Base-by-base conservation (phyloP, 1,140 invertebrate species). In the Lordiphosa stackelbergi region DNA sequence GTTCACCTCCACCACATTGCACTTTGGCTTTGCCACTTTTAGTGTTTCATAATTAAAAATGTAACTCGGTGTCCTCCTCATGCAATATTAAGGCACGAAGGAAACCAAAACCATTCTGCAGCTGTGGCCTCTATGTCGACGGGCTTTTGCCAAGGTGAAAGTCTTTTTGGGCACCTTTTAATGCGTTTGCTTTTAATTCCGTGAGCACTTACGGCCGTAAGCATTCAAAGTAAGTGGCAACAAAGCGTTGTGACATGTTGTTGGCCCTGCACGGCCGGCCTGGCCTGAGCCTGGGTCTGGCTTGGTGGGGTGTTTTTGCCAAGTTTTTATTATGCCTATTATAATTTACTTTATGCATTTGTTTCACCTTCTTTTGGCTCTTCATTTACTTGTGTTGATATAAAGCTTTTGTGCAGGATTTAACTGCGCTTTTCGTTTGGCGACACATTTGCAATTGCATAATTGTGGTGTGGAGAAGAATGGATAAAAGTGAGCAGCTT, bases 1-100 rank as follows among this genome's bases (percentile, higher is more conserved):
- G 40, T 36, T 12, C 31, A 37, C 69, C 55, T 63, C 43, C 52
- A 51, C 48, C 74, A 68, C 71, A 79, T 77, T 84, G 84, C 84
- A 81, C 84, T 75, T 77, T 85, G 81, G 75, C 75, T 86, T 86
- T 84, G 74, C 85, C 75, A 86, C 85, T 85, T 83, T 86, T 86
- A 86, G 84, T 86, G 85, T 85, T 86, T 84, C 75, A 86, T 86
- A 86, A 86, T 86, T 86, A 86, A 86, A 86, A 86, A 86, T 75
- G 84, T 86, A 84, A 69, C 77, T 69, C 57, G 74, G 73, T 69
- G 55, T 69, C 55, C 55, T 53, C 55, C 41, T 73, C 83, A 85
- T 85, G 73, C 62, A 85, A 85, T 85, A 85, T 85, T 85, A 72
- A 85, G 66, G 61, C 64, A 66, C n/a, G 47, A 59, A 56, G 45